A percentile compares a stretch with the other conserved stretches of the same genome.
Evolutionary conservation across 2,113 vertebrate genomes (phyloP).

Genomic region (Seriola rivoliana): DNA sequence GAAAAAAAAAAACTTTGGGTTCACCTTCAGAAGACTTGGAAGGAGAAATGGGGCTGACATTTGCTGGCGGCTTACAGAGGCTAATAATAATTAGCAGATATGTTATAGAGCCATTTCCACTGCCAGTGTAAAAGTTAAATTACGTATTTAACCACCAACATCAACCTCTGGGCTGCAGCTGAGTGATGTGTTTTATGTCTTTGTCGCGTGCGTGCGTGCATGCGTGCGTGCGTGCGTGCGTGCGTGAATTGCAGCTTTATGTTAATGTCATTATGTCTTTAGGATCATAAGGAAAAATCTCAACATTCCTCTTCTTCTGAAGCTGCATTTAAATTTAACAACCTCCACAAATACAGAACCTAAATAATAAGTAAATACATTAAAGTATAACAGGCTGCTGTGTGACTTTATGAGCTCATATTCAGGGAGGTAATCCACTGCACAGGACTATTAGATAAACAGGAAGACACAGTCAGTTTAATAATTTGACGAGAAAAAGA

Average conservation of each 20-base stretch:
- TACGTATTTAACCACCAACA: constrained; percentile 30
- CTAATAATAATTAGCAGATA: constrained; percentile 40
- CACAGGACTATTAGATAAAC: too few species aligned
- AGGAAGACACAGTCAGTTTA: too few species aligned
- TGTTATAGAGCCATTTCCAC: constrained; percentile 12
- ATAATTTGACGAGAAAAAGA: too few species aligned
- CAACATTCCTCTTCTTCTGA: too few species aligned
- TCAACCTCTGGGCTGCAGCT: constrained; percentile 20
- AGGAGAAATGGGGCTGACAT: constrained; percentile 24
- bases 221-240: background rate
- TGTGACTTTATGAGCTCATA: too few species aligned
- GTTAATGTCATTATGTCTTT: background rate
- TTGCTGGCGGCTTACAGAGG: constrained; percentile 12
- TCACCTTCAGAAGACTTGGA: constrained; percentile 43
- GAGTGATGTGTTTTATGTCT: background rate
- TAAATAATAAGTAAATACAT: too few species aligned
- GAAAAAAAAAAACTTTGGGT: background rate
- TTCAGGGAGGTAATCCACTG: too few species aligned
- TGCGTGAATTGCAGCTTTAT: background rate
- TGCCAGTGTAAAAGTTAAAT: constrained; percentile 13
- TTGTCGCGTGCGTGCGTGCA: background rate
- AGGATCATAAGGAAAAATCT: too few species aligned
- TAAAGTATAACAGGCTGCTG: too few species aligned
- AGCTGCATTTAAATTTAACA: too few species aligned
- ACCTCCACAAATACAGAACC: too few species aligned